Conservation (phyloP, 2,797 vertebrate species). For the Anas capensis region DNA sequence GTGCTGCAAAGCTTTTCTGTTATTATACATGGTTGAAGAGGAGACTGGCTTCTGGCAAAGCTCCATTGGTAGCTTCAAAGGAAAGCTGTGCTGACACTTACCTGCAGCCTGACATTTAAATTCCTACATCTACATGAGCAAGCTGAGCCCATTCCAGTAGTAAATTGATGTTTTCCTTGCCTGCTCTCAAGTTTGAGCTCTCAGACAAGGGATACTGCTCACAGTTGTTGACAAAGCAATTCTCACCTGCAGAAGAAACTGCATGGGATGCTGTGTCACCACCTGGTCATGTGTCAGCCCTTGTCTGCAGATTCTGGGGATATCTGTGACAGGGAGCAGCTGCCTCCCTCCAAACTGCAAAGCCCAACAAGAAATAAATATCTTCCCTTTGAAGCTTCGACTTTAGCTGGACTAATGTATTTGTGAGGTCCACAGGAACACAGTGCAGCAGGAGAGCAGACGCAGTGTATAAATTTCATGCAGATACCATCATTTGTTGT, state of each 20-base stretch:
- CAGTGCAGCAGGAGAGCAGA: background rate
- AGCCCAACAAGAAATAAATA: background rate
- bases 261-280: background rate
- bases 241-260: background rate
- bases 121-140: background rate
- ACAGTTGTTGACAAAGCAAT: background rate
- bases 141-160: background rate
- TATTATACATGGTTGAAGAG: background rate
- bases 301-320: background rate
- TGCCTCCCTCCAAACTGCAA: background rate
- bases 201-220: background rate
- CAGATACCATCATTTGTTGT: background rate
- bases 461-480: fast-evolving
- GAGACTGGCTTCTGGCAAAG: background rate
- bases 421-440: background rate
- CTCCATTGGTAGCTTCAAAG: background rate
- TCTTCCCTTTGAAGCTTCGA: background rate
- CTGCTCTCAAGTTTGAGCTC: background rate
- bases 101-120: background rate
- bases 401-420: background rate
- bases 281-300: background rate
- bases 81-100: background rate
- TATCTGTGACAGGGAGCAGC: background rate
- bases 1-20: background rate
- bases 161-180: background rate